Evolutionary conservation across 2,888 invertebrate species (phyloP).

Genomic region (Cataglyphis rosenhaueri): DNA sequence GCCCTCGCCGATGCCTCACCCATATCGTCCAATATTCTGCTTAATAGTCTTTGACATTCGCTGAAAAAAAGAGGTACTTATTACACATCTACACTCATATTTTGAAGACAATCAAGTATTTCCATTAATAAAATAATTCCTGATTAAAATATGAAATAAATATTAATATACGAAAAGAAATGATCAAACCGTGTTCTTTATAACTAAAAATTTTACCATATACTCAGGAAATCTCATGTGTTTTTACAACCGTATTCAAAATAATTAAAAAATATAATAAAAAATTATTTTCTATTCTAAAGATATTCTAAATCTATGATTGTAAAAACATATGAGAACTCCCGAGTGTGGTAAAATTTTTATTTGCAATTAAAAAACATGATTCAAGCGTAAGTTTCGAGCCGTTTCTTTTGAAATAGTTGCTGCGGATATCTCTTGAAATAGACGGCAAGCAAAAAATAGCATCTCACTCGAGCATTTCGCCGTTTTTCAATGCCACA

Average conservation of each 20-base stretch:
- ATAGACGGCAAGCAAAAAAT: neutral
- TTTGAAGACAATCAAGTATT: neutral
- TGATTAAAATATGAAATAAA: neutral
- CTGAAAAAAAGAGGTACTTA: slow-evolving; percentile 83
- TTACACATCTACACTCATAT: neutral
- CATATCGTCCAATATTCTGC: slow-evolving; percentile 89
- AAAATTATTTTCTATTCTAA: neutral
- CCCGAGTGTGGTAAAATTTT: neutral
- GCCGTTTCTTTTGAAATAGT: neutral
- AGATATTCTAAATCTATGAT: neutral
- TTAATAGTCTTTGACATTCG: slow-evolving; percentile 88
- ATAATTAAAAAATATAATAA: neutral
- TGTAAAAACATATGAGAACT: neutral
- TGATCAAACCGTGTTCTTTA: neutral
- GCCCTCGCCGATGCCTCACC: slow-evolving; percentile 91
- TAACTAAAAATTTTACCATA: neutral
- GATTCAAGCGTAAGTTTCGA: neutral
- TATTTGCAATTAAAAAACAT: neutral
- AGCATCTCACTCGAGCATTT: slow-evolving; percentile 32
- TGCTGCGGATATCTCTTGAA: neutral
- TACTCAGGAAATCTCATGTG: neutral
- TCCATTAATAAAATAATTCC: neutral
- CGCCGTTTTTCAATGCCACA: slow-evolving; percentile 35
- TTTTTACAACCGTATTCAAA: neutral
- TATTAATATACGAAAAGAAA: neutral